Percentiles rank a stretch among this genome's conserved stretches.
These are phyloP conservation scores for Ovis canadensis DNA, from an alignment of 2,113 vertebrate genomes.

Conservation along the genomic window DNA sequence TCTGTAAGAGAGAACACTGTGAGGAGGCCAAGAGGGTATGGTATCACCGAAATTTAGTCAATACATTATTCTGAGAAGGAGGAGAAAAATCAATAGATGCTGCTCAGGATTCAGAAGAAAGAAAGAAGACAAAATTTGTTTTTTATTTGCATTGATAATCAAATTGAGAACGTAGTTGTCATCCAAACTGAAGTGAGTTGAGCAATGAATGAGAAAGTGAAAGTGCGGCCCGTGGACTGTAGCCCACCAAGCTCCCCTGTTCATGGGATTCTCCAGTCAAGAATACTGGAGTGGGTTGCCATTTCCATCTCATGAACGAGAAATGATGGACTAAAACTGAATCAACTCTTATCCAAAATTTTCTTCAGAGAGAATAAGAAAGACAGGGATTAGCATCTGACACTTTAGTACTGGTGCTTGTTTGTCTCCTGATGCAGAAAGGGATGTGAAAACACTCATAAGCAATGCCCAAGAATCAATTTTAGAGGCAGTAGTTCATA, in stretches of 20 bases:
- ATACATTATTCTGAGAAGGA: background rate
- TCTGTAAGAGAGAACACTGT: background rate
- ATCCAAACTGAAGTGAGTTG: background rate
- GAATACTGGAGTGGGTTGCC: no score
- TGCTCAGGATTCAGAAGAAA: background rate
- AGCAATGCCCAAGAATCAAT: background rate
- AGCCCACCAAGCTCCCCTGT: no score
- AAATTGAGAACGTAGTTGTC: background rate
- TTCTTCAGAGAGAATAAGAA: background rate
- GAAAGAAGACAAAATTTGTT: background rate
- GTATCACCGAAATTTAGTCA: background rate
- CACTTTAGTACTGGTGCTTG: accelerated
- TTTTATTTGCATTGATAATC: background rate
- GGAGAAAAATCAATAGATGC: background rate
- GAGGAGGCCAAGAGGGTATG: background rate
- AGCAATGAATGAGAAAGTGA: background rate
- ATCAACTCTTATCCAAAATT: background rate
- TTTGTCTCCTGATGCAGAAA: background rate
- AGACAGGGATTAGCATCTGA: background rate
- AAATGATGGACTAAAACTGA: background rate
- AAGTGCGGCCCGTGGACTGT: no score
- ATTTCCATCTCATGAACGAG: background rate
- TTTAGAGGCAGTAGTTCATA: background rate
- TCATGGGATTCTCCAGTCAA: no score
- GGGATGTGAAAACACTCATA: background rate